phyloP scores from a whole-genome alignment of 2,113 vertebrate species.

The Cinclus cinclus region DNA sequence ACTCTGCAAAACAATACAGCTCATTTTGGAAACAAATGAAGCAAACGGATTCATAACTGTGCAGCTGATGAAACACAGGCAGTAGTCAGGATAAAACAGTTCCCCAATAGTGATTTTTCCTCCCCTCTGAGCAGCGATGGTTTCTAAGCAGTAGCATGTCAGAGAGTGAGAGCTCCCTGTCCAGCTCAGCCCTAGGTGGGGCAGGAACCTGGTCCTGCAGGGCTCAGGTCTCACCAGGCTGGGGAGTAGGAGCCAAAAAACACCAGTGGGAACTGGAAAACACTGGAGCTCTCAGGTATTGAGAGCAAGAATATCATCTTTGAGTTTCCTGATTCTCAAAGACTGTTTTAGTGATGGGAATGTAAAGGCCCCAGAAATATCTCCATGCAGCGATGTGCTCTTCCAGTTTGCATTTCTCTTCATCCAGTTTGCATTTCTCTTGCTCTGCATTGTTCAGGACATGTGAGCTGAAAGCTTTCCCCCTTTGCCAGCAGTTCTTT shows the following conservation, averaged over 20 bases:
- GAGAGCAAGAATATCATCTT: not conserved
- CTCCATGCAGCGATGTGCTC: accelerated
- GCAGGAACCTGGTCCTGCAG: not conserved
- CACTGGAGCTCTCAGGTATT: accelerated
- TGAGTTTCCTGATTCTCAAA: not conserved
- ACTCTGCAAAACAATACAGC: not conserved
- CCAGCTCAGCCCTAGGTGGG: not conserved
- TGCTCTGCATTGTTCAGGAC: not conserved
- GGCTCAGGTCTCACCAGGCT: not conserved
- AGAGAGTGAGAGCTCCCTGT: not conserved
- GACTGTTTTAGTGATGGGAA: not conserved
- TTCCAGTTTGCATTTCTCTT: no score
- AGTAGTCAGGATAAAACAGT: not conserved
- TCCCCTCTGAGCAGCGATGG: not conserved
- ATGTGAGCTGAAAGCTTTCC: not conserved
- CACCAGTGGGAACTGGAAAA: not conserved
- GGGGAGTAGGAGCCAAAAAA: not conserved
- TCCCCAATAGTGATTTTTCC: not conserved
- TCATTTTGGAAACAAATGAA: not conserved
- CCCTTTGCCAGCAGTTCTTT: not conserved
- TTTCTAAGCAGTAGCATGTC: not conserved
- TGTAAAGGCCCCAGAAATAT: not conserved
- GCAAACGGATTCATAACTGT: not conserved
- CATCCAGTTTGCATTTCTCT: not conserved
- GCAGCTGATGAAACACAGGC: not conserved